phyloP scores from a whole-genome alignment of 2,113 vertebrate species.

The Sebastes schlegelii region DNA sequence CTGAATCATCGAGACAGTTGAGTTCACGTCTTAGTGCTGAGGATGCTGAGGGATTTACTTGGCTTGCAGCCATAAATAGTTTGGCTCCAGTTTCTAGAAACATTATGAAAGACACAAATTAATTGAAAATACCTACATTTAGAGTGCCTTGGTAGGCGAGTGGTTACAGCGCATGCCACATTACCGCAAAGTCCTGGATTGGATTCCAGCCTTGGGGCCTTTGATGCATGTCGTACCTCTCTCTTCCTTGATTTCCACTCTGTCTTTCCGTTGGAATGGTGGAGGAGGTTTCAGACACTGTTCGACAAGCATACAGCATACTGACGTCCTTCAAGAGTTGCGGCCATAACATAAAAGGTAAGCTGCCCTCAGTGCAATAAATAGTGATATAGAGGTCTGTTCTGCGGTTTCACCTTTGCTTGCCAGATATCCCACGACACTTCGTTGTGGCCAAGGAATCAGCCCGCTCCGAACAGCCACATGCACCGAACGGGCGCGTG shows the following conservation, averaged over 20 bases:
- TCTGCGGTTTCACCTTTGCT: not conserved
- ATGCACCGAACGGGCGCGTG: no score
- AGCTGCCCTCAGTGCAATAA: not conserved
- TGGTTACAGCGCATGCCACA: not conserved
- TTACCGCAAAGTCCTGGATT: not conserved
- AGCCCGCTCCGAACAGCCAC: no score
- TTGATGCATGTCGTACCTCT: not conserved
- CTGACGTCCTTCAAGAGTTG: not conserved
- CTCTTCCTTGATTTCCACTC: not conserved
- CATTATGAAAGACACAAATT: not conserved
- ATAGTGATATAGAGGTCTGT: not conserved
- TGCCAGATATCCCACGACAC: not conserved
- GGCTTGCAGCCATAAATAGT: conserved; percentile 1
- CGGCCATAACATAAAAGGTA: not conserved
- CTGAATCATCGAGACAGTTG: not conserved
- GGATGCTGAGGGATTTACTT: not conserved
- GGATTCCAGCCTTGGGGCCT: not conserved
- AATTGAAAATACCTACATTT: not conserved
- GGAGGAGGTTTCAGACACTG: not conserved
- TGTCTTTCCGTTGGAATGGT: not conserved
- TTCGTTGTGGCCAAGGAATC: no score
- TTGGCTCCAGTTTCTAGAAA: not conserved
- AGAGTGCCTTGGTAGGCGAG: not conserved
- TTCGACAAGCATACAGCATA: not conserved
- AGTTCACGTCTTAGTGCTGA: not conserved